Base-by-base conservation (phyloP, 1,140 invertebrate species). In the Psilanteris sp. region DNA sequence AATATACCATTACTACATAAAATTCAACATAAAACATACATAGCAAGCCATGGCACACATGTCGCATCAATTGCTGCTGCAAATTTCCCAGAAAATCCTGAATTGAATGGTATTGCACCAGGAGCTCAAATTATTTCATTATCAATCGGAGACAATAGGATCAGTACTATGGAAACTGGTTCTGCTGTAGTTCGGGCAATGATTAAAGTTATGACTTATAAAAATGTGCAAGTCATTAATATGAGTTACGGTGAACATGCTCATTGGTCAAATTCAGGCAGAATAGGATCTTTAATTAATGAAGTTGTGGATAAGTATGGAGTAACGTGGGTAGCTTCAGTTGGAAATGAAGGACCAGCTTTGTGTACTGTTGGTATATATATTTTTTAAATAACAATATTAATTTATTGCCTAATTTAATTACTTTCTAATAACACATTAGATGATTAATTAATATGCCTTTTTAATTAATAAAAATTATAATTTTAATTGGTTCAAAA, bases 231-330 rank as follows among this genome's bases (percentile, higher is more conserved):
- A 84, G 92, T 99, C 0, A 96, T 99, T 46, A 99, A 99, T 87
- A 98, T 98, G 95, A 98, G 97, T 82, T 99, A 98, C 83, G 98
- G 98, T 11, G 98, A 99, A 89, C 94, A 95, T 79, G 91, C 95
- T 8, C 93, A 97, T 88, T 97, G 96, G 94, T 92, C 93, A 1
- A 94, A 96, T 87, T 88, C 93, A n/a, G 96, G 97, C 6, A 92
- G 95, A 44, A 89, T 98, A 34, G 94, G 95, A 32, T 93, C 96
- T 54, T 87, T 97, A 73, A 94, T 97, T 89, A 93, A 93, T 77
- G 95, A 97, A 88, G 93, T 97, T 50, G 94, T 99, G 9, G 94
- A 96, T 83, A 96, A 97, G 81, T 94, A 97, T 88, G 95, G 95
- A 15, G 93, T 98, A 1, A 92, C 94, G 8, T 98, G 96, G 94